phyloP scores from a whole-genome alignment of 2,797 vertebrate genomes.

The Ceryle rudis region DNA sequence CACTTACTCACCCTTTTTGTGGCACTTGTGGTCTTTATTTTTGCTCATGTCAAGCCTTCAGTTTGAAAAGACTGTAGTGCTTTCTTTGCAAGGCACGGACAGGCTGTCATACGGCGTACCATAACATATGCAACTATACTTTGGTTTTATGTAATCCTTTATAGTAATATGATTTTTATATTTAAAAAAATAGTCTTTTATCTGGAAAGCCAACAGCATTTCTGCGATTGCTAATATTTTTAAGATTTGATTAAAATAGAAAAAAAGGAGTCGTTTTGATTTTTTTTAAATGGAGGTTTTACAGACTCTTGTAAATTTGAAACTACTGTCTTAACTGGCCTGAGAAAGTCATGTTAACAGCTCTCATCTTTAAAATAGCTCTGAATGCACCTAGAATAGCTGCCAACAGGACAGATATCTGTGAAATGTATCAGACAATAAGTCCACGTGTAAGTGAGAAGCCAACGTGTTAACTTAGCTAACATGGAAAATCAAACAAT shows the following conservation, averaged over 20 bases:
- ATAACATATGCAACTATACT: neutral
- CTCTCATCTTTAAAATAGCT: constrained; percentile 75
- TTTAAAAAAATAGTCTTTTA: neutral
- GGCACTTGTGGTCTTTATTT: neutral
- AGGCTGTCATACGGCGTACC: neutral
- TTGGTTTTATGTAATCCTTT: neutral
- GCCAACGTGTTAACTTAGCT: constrained; percentile 54
- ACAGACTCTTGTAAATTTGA: neutral
- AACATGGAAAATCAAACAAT: constrained; percentile 45
- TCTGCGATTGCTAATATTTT: neutral
- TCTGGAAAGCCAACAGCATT: neutral
- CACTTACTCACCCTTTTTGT: neutral
- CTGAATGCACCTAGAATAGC: constrained; percentile 70
- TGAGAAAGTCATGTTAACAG: constrained; percentile 63
- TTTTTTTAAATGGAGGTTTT: neutral
- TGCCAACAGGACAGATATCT: constrained; percentile 62
- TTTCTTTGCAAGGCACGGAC: neutral
- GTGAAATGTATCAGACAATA: constrained; percentile 65
- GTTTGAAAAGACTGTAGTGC: neutral
- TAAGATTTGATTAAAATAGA: neutral
- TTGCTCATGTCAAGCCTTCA: neutral
- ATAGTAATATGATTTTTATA: neutral
- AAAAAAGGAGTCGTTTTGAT: neutral
- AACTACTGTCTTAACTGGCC: neutral
- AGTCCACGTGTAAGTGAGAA: constrained; percentile 51